These are phyloP conservation scores for Chaenodraco wilsoni DNA, from an alignment of 2,797 vertebrate genomes.

Conservation along the genomic window DNA sequence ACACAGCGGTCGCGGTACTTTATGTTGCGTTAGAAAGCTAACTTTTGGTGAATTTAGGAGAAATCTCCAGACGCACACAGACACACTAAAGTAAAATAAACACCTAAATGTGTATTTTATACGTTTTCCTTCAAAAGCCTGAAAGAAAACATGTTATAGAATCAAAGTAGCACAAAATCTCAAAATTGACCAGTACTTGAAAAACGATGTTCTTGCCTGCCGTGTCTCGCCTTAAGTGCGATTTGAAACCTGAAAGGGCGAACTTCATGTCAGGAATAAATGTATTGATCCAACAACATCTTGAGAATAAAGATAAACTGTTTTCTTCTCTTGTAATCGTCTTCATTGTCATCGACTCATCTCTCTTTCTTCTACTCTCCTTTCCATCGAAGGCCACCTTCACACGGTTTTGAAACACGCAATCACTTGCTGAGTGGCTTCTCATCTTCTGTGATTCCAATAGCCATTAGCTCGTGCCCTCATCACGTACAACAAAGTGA, in stretches of 20 bases:
- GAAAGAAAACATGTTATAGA: no score
- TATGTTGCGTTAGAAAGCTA: no score
- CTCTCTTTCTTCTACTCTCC: not conserved
- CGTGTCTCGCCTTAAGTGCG: not conserved
- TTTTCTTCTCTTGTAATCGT: not conserved
- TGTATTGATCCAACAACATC: not conserved
- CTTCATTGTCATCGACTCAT: not conserved
- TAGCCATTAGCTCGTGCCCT: constrained; percentile 12
- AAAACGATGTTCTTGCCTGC: no score
- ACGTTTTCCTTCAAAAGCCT: no score
- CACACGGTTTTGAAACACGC: constrained; percentile 2
- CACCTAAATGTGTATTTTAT: no score
- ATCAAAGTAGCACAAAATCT: no score
- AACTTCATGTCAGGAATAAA: not conserved
- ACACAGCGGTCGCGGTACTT: no score
- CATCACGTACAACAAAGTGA: constrained; percentile 19
- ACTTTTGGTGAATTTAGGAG: no score
- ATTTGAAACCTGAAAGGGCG: not conserved
- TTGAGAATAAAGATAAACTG: not conserved
- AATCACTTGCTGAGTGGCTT: constrained; percentile 42
- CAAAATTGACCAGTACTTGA: no score
- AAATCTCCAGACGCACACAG: no score
- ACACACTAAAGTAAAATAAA: no score
- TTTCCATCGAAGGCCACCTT: constrained; percentile 21
- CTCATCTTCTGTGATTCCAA: constrained; percentile 27